Conservation (phyloP, 2,113 vertebrate species). For the Cyphotilapia sp. region DNA sequence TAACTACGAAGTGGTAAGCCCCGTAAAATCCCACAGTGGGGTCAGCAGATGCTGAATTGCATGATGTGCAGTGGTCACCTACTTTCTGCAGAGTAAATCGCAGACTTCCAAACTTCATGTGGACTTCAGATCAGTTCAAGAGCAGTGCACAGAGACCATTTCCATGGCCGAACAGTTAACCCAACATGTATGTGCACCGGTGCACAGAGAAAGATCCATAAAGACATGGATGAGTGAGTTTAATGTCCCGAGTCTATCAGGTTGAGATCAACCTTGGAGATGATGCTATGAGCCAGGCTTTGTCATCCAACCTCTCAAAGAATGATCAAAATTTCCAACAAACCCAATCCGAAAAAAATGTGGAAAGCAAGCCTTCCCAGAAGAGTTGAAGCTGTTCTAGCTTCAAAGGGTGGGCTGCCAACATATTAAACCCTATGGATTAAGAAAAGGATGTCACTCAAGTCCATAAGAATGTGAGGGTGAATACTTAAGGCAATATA, state of each 20-base stretch:
- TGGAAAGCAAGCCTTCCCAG: background rate
- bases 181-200: background rate
- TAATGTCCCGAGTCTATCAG: background rate
- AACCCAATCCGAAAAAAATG: fast-evolving
- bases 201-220: background rate
- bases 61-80: background rate
- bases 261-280: fast-evolving
- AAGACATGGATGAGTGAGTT: background rate
- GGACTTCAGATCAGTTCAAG: background rate
- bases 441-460: background rate
- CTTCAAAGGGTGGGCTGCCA: background rate
- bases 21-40: background rate
- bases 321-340: background rate
- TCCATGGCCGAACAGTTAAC: background rate
- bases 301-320: background rate
- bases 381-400: background rate
- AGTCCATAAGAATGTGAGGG: background rate
- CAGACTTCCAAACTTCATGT: background rate
- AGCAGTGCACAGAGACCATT: background rate
- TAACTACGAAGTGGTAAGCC: fast-evolving
- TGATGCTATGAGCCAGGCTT: background rate
- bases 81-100: background rate
- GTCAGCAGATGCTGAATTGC: background rate
- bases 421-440: background rate
- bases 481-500: background rate